Conservation (phyloP, 2,113 vertebrate genomes). For the Nyctereutes procyonoides region DNA sequence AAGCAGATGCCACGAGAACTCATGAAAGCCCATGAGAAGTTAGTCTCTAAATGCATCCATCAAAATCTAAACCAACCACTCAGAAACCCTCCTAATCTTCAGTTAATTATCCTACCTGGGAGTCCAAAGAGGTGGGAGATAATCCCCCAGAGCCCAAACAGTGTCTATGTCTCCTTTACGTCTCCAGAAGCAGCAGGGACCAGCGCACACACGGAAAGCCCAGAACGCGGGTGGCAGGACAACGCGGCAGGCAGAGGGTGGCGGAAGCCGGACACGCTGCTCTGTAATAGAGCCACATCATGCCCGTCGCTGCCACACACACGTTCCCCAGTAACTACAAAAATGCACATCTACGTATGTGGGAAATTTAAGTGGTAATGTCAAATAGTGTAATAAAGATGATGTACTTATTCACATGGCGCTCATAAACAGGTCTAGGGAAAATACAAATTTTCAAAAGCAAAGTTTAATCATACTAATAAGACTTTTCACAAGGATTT, state of each 20-base stretch:
- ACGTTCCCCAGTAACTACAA: not conserved
- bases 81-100: not conserved
- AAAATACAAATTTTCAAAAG: conserved; percentile 56
- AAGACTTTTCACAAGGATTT: conserved; percentile 52
- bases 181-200: not conserved
- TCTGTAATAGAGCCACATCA: not conserved
- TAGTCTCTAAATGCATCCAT: not conserved
- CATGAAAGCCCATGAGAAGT: not conserved
- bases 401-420: not conserved
- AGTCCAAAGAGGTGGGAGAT: not conserved
- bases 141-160: not conserved
- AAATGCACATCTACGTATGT: not conserved
- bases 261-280: no score
- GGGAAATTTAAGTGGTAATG: not conserved
- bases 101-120: not conserved
- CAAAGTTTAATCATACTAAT: conserved; percentile 48
- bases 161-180: accelerated
- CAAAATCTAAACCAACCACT: not conserved
- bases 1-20: not conserved
- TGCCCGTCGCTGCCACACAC: not conserved
- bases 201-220: not conserved
- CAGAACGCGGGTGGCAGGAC: not conserved
- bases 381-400: conserved; percentile 9
- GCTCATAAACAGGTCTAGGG: not conserved
- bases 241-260: not conserved